Conservation (phyloP, 53 echinoderm and acorn worm genomes). For the Holothuria scabra region DNA sequence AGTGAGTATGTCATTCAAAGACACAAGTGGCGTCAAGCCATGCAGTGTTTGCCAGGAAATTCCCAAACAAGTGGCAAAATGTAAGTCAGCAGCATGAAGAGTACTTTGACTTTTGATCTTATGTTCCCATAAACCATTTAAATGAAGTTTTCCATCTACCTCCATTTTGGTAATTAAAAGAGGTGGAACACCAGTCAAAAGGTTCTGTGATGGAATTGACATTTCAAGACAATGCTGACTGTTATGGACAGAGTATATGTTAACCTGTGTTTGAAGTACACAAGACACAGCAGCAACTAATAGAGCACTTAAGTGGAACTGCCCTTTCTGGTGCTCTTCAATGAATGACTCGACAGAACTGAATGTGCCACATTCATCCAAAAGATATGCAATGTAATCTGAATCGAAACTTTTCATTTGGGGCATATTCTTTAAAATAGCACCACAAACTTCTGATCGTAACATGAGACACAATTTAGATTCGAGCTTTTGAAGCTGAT, state of each 20-base stretch:
- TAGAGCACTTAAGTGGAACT: not conserved
- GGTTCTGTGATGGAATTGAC: not conserved
- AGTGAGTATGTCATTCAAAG: not conserved
- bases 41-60: not conserved
- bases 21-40: not conserved
- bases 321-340: not conserved
- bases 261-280: not conserved
- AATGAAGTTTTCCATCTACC: not conserved
- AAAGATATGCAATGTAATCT: not conserved
- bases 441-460: not conserved
- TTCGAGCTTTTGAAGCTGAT: not conserved
- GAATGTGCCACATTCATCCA: not conserved
- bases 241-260: not conserved
- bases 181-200: not conserved
- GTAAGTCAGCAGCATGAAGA: not conserved
- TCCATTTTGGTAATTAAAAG: not conserved
- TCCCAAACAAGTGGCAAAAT: not conserved
- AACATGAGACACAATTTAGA: not conserved
- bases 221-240: not conserved
- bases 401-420: not conserved
- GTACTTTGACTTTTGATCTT: not conserved
- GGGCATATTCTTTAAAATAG: not conserved
- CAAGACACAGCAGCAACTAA: not conserved
- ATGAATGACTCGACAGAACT: not conserved
- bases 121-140: constrained; percentile 2